Evolutionary conservation across 2,113 vertebrate genomes (phyloP).

Genomic region (Sebastes schlegelii): DNA sequence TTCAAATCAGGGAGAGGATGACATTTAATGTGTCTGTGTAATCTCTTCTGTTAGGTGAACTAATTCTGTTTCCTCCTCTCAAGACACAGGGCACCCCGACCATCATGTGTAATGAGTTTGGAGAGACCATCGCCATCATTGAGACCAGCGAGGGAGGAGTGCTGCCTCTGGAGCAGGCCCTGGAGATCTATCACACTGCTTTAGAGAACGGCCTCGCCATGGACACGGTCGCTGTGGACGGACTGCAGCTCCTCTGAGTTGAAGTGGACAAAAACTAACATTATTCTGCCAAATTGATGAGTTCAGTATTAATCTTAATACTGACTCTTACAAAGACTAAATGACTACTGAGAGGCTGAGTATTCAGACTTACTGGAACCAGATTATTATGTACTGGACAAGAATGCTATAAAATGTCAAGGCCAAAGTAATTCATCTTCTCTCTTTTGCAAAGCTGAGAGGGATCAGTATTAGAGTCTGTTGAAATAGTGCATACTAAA

Average conservation of each 20-base stretch:
- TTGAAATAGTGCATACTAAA: constrained; percentile 20
- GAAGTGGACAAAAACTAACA: neutral
- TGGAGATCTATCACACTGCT: constrained; percentile 87
- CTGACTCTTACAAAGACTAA: constrained; percentile 16
- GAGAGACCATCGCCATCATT: constrained; percentile 93
- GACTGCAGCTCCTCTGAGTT: constrained; percentile 81
- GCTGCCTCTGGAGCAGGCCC: constrained; percentile 87
- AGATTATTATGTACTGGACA: neutral
- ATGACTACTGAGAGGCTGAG: constrained; percentile 24
- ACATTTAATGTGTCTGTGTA: neutral
- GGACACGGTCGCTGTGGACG: constrained; percentile 79
- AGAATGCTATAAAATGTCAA: constrained; percentile 11
- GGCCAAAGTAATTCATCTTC: constrained; percentile 51
- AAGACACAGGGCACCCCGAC: constrained; percentile 81
- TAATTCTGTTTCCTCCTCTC: constrained; percentile 10
- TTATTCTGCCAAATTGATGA: neutral
- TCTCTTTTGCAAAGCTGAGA: neutral
- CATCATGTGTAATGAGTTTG: constrained; percentile 92
- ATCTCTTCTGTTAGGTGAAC: neutral
- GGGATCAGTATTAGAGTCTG: constrained; percentile 13
- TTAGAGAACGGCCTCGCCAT: constrained; percentile 86
- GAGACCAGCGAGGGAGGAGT: constrained; percentile 86
- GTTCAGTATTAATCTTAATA: constrained; percentile 5
- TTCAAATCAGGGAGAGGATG: neutral
- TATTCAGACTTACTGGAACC: neutral